Percentiles rank a stretch among this genome's conserved stretches.
These are phyloP conservation scores for Amphiprion clarkii DNA, from an alignment of 2,797 vertebrate genomes.

Conservation along the genomic window DNA sequence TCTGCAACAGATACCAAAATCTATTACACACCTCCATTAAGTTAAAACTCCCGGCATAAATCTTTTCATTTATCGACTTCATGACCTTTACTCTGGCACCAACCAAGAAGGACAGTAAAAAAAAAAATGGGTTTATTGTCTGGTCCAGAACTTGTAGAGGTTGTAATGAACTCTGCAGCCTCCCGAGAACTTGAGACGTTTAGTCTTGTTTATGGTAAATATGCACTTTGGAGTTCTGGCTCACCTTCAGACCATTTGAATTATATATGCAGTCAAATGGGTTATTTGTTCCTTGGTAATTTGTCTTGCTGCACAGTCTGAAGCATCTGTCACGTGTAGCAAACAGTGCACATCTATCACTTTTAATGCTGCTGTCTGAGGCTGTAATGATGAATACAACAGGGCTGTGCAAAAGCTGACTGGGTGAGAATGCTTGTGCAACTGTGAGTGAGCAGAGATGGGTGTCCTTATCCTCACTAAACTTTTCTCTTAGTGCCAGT, in stretches of 20 bases:
- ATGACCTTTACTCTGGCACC: constrained; percentile 12
- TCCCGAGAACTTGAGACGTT: constrained; percentile 1
- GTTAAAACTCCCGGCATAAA: not conserved
- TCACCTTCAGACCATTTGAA: constrained; percentile 26
- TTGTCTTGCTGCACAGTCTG: constrained; percentile 15
- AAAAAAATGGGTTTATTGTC: constrained; percentile 12
- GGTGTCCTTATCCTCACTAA: constrained; percentile 21
- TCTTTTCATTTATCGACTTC: constrained; percentile 14
- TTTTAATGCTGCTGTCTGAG: constrained; percentile 38
- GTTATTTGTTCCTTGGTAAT: constrained; percentile 37
- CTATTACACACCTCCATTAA: not conserved
- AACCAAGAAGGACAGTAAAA: not conserved
- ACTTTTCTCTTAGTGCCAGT: constrained; percentile 17
- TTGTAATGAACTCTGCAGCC: constrained; percentile 22
- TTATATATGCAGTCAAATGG: constrained; percentile 24
- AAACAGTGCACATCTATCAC: constrained; percentile 48
- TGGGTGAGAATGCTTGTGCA: not conserved
- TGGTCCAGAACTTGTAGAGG: constrained; percentile 7
- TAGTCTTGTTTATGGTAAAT: constrained; percentile 24
- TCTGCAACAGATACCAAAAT: not conserved
- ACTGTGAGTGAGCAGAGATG: not conserved
- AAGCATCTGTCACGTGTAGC: constrained; percentile 23
- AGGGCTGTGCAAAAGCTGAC: constrained; percentile 36
- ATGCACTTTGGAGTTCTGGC: constrained; percentile 13
- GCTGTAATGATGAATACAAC: constrained; percentile 42